Evolutionary conservation across 2,797 vertebrate species (phyloP).

Genomic region (Hozukius guyotensis): DNA sequence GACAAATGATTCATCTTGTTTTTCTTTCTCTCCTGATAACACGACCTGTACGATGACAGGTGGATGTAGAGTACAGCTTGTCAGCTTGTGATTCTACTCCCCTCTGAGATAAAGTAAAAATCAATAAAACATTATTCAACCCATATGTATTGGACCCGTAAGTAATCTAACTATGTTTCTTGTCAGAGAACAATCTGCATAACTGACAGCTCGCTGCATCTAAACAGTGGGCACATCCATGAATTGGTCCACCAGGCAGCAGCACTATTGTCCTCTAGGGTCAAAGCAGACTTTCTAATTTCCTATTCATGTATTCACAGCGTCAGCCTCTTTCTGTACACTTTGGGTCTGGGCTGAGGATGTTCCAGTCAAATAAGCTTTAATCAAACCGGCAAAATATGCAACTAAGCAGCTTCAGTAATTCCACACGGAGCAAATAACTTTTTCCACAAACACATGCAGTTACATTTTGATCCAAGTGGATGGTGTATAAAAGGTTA

Average conservation of each 20-base stretch:
- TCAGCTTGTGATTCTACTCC: conserved; percentile 15
- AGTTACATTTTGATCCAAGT: neutral
- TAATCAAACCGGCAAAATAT: conserved; percentile 17
- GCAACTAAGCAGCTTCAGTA: conserved; percentile 4
- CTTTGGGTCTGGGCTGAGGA: neutral
- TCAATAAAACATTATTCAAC: conserved; percentile 61
- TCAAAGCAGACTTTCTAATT: conserved; percentile 24
- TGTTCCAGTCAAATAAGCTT: conserved; percentile 23
- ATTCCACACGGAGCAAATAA: neutral
- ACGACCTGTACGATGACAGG: neutral
- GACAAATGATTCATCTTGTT: conserved; percentile 15
- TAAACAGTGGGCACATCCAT: conserved; percentile 7
- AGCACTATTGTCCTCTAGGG: neutral
- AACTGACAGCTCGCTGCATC: neutral
- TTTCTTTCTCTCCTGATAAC: conserved; percentile 7
- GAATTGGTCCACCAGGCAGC: conserved; percentile 4
- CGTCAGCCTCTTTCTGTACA: conserved; percentile 5
- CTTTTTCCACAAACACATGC: neutral
- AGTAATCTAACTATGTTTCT: neutral
- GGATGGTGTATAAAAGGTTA: neutral
- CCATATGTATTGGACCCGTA: conserved; percentile 17
- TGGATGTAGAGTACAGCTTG: conserved; percentile 18
- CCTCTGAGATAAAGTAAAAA: conserved; percentile 29
- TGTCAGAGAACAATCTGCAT: neutral
- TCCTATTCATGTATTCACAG: conserved; percentile 38